Evolutionary conservation across 2,113 vertebrate genomes (phyloP), one percentile per base, ranked within the genome.

Genomic region (Stictonetta naevosa): DNA sequence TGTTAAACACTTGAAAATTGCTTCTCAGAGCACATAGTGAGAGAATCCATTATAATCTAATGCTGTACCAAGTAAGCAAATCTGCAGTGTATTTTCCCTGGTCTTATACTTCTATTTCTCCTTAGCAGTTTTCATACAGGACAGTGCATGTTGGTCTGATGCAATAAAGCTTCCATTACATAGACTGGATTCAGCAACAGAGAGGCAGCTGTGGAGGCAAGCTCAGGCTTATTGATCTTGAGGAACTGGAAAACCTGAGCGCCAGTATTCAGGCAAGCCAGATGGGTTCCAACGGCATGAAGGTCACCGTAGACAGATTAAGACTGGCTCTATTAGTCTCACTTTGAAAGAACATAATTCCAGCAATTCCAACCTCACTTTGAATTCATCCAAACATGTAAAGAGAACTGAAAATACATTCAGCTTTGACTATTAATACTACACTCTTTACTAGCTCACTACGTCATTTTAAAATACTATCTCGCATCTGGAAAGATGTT

Each of bases 271-370:
- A 1, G 25, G 50, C 50, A 40, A 31, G 36, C 23, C 25, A 69
- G 62, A 63, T 1, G 10, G 62, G 58, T 42, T 33, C 55, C 68
- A 64, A 1, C 0, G 42, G 44, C 5, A 2, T 14, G 17, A 52
- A 63, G 20, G 56, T 71, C 36, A 71, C 62, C 19, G 19, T 0
- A 52, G 38, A 40, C 59, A 66, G 31, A 29, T 38, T 8, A 38
- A 66, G 22, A 26, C 13, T 63, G 31, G 31, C 38, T 59, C 64
- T 76, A 48, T 12, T 69, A 26, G 36, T 58, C 50, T 75, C 40
- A 63, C 7, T 74, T 36, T n/a, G 40, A 52, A 46, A 71, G 36
- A 75, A 40, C 5, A 13, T 19, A 34, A 66, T 36, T 38, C n/a
- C 59, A 72, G 15, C 7, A 73, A 62, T 50, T 66, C 19, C 13